Evolutionary conservation across 1,140 invertebrate species (phyloP).

Genomic region (Trichonephila clavipes): DNA sequence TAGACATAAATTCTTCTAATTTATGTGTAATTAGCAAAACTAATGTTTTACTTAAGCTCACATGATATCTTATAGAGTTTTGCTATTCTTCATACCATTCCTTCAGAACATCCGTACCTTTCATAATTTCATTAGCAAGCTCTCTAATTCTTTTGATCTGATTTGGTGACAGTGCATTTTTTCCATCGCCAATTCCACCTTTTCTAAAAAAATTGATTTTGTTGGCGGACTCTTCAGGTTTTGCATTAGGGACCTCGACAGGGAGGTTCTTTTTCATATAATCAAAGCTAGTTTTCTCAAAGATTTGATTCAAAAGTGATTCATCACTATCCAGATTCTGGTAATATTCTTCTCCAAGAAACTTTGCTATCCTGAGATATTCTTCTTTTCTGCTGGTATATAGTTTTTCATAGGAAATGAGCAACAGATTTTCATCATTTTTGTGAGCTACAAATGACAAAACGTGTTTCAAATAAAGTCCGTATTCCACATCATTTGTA

Average conservation of each 20-base stretch:
- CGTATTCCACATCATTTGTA: constrained; percentile 51
- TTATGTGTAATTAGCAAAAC: too few relatives aligned
- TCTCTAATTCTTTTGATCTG: constrained; percentile 9
- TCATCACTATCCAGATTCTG: not conserved
- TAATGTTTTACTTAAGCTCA: too few relatives aligned
- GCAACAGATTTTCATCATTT: constrained; percentile 78
- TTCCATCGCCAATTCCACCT: constrained; percentile 62
- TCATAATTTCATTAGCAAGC: not conserved
- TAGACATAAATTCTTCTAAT: too few relatives aligned
- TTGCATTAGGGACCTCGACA: not conserved
- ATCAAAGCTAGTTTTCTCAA: constrained; percentile 53
- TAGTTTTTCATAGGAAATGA: constrained; percentile 79
- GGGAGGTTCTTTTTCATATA: constrained; percentile 70
- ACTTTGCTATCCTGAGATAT: constrained; percentile 77
- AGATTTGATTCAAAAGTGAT: constrained; percentile 26
- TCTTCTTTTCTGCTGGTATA: constrained; percentile 3
- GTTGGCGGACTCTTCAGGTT: not conserved
- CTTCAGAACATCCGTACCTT: constrained; percentile 32
- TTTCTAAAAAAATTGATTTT: constrained; percentile 62
- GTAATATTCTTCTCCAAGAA: constrained; percentile 80
- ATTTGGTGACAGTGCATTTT: not conserved
- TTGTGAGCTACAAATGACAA: constrained; percentile 75
- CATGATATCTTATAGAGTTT: too few relatives aligned
- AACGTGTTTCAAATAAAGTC: constrained; percentile 79
- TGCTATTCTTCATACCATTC: constrained; percentile 39